Evolutionary conservation across 64 coral and sea anemone species (phyloP).

Genomic region (Acropora yongei): DNA sequence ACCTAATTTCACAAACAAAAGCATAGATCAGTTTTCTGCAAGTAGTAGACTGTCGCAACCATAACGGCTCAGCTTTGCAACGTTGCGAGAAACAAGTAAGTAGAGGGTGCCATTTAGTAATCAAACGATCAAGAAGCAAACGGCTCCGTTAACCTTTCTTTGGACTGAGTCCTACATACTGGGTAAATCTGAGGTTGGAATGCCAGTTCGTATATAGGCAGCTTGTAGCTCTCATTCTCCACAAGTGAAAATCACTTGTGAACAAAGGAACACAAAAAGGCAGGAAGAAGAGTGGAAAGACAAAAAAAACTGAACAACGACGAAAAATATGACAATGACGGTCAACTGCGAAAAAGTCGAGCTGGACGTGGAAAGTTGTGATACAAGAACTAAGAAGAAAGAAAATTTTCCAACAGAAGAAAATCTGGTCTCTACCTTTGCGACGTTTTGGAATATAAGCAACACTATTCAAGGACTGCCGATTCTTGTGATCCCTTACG

Average conservation of each 20-base stretch:
- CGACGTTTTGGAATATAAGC: conserved; percentile 98
- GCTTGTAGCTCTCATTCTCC: no score
- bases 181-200: no score
- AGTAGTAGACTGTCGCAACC: no score
- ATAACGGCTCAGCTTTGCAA: no score
- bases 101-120: no score
- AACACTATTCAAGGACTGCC: conserved; percentile 99
- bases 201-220: no score
- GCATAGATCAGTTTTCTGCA: not conserved
- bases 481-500: conserved; percentile 92
- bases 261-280: not conserved
- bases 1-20: conserved; percentile 9
- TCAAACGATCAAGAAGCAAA: not conserved
- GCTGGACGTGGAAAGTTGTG: not conserved
- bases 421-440: conserved; percentile 80
- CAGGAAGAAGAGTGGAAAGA: no score
- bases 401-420: conserved; percentile 33
- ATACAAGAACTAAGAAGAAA: not conserved
- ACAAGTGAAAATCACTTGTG: no score
- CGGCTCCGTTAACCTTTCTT: not conserved
- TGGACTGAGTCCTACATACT: no score
- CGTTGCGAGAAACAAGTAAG: no score
- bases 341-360: not conserved
- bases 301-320: not conserved
- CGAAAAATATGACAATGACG: not conserved